Conservation (phyloP, 2,113 vertebrate species). For the Pitta sordida region DNA sequence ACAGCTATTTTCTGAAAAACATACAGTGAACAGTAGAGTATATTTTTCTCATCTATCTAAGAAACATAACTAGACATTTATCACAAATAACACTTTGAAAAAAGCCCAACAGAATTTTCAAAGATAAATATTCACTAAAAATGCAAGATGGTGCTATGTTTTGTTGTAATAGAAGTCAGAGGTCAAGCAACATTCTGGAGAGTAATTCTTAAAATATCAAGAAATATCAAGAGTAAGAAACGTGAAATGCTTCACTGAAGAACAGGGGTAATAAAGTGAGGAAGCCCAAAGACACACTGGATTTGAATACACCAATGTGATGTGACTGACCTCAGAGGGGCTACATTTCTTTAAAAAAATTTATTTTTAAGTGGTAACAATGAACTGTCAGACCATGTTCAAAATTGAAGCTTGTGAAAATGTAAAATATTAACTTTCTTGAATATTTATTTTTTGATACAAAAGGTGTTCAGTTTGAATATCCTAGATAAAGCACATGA, state of each 20-base stretch:
- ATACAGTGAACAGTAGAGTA: background rate
- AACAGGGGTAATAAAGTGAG: background rate
- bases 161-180: background rate
- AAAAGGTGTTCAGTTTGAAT: background rate
- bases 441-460: background rate
- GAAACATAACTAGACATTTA: background rate
- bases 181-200: background rate
- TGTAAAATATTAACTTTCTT: background rate
- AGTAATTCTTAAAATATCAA: background rate
- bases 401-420: background rate
- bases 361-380: background rate
- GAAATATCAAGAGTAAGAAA: background rate
- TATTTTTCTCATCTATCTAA: background rate
- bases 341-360: background rate
- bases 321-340: background rate
- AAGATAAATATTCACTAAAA: background rate
- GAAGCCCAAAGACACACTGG: background rate
- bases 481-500: background rate
- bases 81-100: background rate
- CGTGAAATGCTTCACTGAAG: background rate
- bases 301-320: background rate
- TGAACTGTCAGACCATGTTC: background rate
- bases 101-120: background rate
- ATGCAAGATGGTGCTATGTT: background rate
- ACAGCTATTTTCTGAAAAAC: background rate